Base-by-base conservation (phyloP, 2,888 invertebrate genomes). In the Mechanitis mazaeus region DNA sequence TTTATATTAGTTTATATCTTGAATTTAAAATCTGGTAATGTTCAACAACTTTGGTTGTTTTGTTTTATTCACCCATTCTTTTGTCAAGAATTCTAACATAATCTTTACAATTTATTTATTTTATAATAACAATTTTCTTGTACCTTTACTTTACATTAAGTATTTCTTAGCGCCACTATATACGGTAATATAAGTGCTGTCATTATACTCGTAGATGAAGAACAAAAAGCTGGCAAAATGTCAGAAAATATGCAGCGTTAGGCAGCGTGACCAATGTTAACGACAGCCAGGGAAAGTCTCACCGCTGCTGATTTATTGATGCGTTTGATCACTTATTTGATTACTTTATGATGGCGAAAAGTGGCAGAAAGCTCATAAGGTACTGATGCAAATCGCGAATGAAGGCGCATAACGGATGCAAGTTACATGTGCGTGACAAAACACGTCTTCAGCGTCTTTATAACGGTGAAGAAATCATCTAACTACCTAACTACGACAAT, bases 321-420 rank as follows among this genome's bases (percentile, higher is more conserved):
- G 78, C 77, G 71, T 80, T 78, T 87, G 85, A 86, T 86, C 83
- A 86, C 82, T 84, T 82, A 84, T 87, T 86, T 87, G 88, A 88
- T 87, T 84, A 88, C 87, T 85, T 88, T 89, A 88, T 88, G 86
- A 89, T 88, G 81, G 85, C 80, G 83, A 83, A 85, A 83, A 85
- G 77, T 79, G 79, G 78, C 72, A 80, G 81, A 83, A 85, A 85
- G 80, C 82, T 81, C 83, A 82, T 86, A 85, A 84, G 80, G 82
- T 75, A 77, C 73, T 73, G 77, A 84, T 84, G 87, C 85, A 87
- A 87, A 87, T 87, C 77, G 76, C 69, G 77, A 78, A 79, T 81
- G 80, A 81, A 80, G 72, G 77, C 73, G 74, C 71, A 75, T 83
- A 82, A 82, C 80, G 82, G 81, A 70, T 73, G 50, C 72, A 73